Base-by-base conservation (phyloP, 2,888 invertebrate species). In the Conomelus anceps region DNA sequence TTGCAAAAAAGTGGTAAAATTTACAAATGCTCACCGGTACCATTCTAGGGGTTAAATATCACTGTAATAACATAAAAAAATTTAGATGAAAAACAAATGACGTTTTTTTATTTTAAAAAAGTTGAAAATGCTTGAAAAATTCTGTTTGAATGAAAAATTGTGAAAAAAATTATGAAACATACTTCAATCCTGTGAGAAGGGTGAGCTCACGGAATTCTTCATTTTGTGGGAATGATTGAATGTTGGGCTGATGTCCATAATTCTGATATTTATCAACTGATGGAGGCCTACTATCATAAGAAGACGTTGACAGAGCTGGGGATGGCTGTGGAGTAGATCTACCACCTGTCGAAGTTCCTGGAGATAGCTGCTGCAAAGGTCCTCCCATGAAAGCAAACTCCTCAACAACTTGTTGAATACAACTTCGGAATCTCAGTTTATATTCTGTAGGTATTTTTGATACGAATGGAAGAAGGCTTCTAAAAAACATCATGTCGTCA, bases 331-430 rank as follows among this genome's bases (percentile, higher is more conserved):
- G 84, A 87, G 87, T 34, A 87, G 87, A 24, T 89, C n/a, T 24
- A 22, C 88, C 29, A 13, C 26, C 63, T 87, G 84, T 88, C 4
- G 85, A 84, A 9, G 88, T 7, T 26, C 84, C 24, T 88, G 85
- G 22, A 34, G 41, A 89, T 34, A 22, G 87, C 23, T 87, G 87
- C 87, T 87, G 87, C 87, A 24, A 23, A 87, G 24, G n/a, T 89
- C 88, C 89, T 88, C 23, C 34, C 22, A 22, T n/a, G 34, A 29
- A 34, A 34, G 34, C 34, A 34, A 89, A 89, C 63, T 88, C 85
- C 22, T 86, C 89, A 11, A 89, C 88, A 89, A 87, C 88, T 86
- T 89, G 22, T 26, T 89, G 89, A 88, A 89, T 89, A 17, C 89
- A 86, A 41, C 23, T 89, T 29, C 89, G 23, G 24, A 90, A 90